phyloP scores from a whole-genome alignment of 2,113 vertebrate species.

The Bos javanicus region DNA sequence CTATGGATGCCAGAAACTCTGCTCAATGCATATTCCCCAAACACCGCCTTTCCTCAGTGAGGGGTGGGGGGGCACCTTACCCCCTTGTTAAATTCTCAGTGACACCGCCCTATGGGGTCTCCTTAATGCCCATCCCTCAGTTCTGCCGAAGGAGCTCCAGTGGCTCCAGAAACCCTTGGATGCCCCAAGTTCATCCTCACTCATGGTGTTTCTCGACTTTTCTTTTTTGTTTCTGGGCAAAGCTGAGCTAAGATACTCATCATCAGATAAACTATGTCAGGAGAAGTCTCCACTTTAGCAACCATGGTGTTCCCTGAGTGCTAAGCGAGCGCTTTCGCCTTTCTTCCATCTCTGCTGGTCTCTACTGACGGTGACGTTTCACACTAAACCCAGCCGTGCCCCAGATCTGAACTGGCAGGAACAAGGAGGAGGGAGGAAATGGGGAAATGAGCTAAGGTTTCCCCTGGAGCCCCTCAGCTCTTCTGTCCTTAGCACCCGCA shows the following conservation, averaged over 20 bases:
- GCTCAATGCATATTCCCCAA: rapidly evolving
- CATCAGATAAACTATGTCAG: neutral
- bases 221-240: neutral
- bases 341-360: neutral
- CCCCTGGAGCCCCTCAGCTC: rapidly evolving
- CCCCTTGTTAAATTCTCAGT: neutral
- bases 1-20: no score
- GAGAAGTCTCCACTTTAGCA: neutral
- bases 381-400: neutral
- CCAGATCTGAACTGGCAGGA: neutral
- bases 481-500: neutral
- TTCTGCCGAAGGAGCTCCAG: neutral
- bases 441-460: rapidly evolving
- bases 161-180: neutral
- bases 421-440: neutral
- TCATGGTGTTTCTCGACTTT: no score
- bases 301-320: neutral
- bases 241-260: neutral
- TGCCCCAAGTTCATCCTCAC: neutral
- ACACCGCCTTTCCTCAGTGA: neutral
- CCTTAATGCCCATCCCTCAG: neutral
- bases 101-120: neutral
- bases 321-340: rapidly evolving
- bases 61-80: rapidly evolving
- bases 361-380: neutral